A percentile compares a stretch with the other conserved stretches of the same genome.
Evolutionary conservation across 2,113 vertebrate species (phyloP).

Genomic region (Tricholaema leucomelas): DNA sequence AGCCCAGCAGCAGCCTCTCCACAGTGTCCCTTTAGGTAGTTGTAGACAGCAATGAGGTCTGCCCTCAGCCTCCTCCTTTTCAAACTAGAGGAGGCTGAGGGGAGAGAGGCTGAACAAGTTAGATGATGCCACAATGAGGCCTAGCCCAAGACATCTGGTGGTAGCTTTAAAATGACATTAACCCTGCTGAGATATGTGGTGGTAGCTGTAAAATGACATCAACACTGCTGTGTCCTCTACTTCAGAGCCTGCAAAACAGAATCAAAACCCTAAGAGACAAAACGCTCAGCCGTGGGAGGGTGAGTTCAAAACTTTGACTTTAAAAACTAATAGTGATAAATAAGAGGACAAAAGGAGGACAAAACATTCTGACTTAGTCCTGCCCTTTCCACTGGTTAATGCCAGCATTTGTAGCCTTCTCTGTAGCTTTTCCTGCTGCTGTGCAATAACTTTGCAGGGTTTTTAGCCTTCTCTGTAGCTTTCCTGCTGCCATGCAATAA

Average conservation of each 20-base stretch:
- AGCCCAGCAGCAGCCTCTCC: too few relatives aligned
- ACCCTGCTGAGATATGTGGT: background rate
- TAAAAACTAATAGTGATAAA: background rate
- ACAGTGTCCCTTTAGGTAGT: too few relatives aligned
- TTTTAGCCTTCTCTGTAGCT: too few relatives aligned
- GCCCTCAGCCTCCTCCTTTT: too few relatives aligned
- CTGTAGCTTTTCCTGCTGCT: background rate
- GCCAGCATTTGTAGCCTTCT: background rate
- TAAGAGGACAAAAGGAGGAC: background rate
- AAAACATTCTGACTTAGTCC: background rate
- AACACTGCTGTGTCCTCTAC: rapidly evolving
- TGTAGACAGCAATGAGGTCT: too few relatives aligned
- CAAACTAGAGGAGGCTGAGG: too few relatives aligned
- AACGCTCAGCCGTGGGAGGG: background rate
- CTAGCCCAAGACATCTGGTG: background rate
- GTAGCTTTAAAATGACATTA: background rate
- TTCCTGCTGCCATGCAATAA: too few relatives aligned
- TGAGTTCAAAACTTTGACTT: background rate
- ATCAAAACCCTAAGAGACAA: background rate
- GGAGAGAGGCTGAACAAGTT: too few relatives aligned
- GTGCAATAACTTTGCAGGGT: rapidly evolving
- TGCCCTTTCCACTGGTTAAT: background rate
- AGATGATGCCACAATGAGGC: too few relatives aligned
- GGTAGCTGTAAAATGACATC: background rate
- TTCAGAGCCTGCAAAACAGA: background rate